Evolutionary conservation across 2,888 invertebrate species (phyloP).

Genomic region (Chelonus formosanus): DNA sequence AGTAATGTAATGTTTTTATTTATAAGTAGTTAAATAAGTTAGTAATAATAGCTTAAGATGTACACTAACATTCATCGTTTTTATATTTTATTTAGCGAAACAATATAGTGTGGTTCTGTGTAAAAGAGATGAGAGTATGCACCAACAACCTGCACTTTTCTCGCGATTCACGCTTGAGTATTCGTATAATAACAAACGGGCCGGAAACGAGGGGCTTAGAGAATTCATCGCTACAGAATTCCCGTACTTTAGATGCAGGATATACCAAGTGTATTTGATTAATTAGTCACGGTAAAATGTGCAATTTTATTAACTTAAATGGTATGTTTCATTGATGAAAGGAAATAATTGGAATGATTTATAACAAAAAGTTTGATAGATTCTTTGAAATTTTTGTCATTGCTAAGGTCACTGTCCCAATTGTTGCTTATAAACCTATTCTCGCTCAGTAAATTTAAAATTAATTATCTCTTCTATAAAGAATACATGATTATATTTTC

Average conservation of each 20-base stretch:
- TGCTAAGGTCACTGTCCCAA: no score
- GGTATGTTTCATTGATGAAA: conserved; percentile 6
- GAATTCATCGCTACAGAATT: conserved; percentile 13
- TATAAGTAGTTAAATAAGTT: no score
- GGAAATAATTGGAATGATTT: no score
- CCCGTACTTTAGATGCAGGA: conserved; percentile 6
- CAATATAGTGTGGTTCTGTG: conserved; percentile 1
- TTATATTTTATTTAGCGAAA: not conserved
- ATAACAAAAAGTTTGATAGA: no score
- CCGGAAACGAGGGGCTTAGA: conserved; percentile 23
- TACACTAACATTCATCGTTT: no score
- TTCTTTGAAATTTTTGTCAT: no score
- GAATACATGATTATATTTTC: no score
- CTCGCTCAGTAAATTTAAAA: no score
- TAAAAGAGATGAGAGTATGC: not conserved
- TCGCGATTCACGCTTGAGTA: conserved; percentile 24
- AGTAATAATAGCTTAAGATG: no score
- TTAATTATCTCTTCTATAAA: no score
- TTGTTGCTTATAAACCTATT: no score
- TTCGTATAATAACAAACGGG: conserved; percentile 18
- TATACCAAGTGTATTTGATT: conserved; percentile 15
- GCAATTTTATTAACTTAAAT: conserved; percentile 12
- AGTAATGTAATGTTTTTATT: no score
- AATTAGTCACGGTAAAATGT: conserved; percentile 14
- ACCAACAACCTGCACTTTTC: conserved; percentile 15